Evolutionary conservation across 2,113 vertebrate species (phyloP).

Genomic region (Oreochromis niloticus): DNA sequence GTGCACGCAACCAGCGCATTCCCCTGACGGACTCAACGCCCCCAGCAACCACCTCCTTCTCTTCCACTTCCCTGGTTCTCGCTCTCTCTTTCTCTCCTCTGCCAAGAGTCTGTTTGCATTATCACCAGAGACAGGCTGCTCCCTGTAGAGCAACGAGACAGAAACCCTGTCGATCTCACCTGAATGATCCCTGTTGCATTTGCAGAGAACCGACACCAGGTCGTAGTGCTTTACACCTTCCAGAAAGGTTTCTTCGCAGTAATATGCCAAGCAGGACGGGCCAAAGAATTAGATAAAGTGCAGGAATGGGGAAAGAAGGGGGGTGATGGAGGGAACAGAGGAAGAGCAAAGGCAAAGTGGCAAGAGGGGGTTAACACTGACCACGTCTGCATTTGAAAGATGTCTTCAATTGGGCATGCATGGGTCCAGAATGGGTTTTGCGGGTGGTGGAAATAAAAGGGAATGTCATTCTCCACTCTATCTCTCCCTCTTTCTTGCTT

Average conservation of each 20-base stretch:
- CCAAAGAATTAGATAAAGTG: neutral
- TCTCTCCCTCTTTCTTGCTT: neutral
- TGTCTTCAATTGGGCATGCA: constrained; percentile 65
- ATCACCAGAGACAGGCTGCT: constrained; percentile 21
- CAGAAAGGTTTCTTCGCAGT: constrained; percentile 30
- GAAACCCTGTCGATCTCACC: constrained; percentile 18
- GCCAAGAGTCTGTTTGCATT: constrained; percentile 15
- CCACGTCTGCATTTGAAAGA: constrained; percentile 50
- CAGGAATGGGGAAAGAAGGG: neutral
- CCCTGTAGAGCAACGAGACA: constrained; percentile 2
- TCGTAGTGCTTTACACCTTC: neutral
- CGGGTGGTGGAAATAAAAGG: constrained; percentile 36
- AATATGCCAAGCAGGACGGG: neutral
- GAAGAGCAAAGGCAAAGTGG: neutral
- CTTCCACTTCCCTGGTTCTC: constrained; percentile 1
- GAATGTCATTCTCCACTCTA: constrained; percentile 26
- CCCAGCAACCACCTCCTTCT: constrained; percentile 29
- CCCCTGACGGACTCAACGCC: constrained; percentile 18
- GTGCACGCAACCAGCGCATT: constrained; percentile 25
- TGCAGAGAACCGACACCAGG: neutral
- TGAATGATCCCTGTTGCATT: constrained; percentile 1
- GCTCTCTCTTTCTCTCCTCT: neutral
- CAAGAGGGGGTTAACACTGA: constrained; percentile 30
- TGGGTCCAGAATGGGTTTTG: constrained; percentile 67
- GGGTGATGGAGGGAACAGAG: neutral